Base-by-base conservation (phyloP, 2,113 vertebrate genomes). In the Tichodroma muraria region DNA sequence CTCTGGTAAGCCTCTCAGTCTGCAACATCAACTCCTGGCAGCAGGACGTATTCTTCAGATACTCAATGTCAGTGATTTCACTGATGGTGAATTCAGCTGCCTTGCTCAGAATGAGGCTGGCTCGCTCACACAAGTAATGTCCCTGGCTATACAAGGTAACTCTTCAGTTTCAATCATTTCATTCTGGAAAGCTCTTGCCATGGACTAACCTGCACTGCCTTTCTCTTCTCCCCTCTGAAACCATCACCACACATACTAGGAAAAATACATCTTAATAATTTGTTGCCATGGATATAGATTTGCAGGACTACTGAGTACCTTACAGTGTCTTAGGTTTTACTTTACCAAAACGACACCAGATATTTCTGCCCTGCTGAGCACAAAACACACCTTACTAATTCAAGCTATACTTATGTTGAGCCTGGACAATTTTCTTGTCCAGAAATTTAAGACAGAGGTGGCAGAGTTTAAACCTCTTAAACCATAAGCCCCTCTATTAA, bases 31-130 rank as follows among this genome's bases (percentile, higher is more conserved):
- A 3, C 90, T 98, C 25, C 85, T 98, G 64, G 98, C 96, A 88
- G 95, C 91, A 6, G 98, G 97, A 31, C 97, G 40, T 38, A 95
- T 98, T 88, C 97, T 98, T 85, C 97, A 96, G 31, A 91, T 98
- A 72, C n/a, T 92, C 35, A 98, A 98, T 6, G 61, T 98, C 50
- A 98, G 92, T 56, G 91, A 93, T 38, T 94, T 68, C 49, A 87
- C 87, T 66, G 91, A 90, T 56, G 96, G 98, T 33, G 98, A 98
- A 95, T 98, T 98, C 94, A 97, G 95, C 91, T 98, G 98, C 91
- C 86, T 97, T n/a, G 97, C 98, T 77, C 97, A 98, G 89, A 98
- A 98, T 56, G 97, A 98, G 49, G 98, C 98, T 27, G 98, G 98
- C 17, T 79, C 54, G 0, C 97, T 98, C 8, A 27, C 72, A 15